phyloP scores from a whole-genome alignment of 30 jellyfish, hydroid and myxozoan species.

The Aurelia sp. region DNA sequence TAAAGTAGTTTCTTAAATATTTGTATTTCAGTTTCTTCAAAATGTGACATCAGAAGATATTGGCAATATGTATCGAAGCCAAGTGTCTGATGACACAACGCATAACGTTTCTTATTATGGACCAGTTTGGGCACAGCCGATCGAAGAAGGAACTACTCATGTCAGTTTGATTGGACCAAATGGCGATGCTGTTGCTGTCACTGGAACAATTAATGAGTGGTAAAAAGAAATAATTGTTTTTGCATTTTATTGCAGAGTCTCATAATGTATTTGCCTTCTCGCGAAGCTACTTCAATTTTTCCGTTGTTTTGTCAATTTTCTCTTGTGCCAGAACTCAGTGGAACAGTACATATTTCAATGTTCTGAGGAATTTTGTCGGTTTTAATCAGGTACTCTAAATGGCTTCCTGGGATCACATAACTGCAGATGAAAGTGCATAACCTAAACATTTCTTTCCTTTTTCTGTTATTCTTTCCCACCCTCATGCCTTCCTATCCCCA shows the following conservation, averaged over 20 bases:
- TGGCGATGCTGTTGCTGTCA: slow-evolving; percentile 95
- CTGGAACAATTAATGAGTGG: slow-evolving; percentile 95
- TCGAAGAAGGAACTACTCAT: slow-evolving; percentile 95
- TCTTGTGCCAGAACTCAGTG: not conserved
- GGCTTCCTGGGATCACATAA: too few species aligned
- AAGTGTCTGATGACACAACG: slow-evolving; percentile 72
- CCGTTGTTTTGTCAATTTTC: not conserved
- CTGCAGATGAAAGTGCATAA: too few species aligned
- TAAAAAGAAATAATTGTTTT: slow-evolving; percentile 2
- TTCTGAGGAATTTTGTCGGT: too few species aligned
- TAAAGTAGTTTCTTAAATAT: too few species aligned
- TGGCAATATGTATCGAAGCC: slow-evolving; percentile 62
- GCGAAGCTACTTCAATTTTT: not conserved
- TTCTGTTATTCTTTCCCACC: too few species aligned
- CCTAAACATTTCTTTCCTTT: too few species aligned
- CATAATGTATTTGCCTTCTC: not conserved
- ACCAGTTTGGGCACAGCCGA: slow-evolving; percentile 66
- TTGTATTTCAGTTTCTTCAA: slow-evolving; percentile 36
- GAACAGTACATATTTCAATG: too few species aligned
- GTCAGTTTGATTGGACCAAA: slow-evolving; percentile 90
- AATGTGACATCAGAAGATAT: slow-evolving; percentile 67
- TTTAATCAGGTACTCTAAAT: too few species aligned
- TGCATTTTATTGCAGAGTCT: too few species aligned
- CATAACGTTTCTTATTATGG: slow-evolving; percentile 73
- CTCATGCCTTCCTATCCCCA: too few species aligned